These are phyloP conservation scores for Drosophila neoperkinsi DNA, from an alignment of 2,888 invertebrate genomes.

Conservation along the genomic window DNA sequence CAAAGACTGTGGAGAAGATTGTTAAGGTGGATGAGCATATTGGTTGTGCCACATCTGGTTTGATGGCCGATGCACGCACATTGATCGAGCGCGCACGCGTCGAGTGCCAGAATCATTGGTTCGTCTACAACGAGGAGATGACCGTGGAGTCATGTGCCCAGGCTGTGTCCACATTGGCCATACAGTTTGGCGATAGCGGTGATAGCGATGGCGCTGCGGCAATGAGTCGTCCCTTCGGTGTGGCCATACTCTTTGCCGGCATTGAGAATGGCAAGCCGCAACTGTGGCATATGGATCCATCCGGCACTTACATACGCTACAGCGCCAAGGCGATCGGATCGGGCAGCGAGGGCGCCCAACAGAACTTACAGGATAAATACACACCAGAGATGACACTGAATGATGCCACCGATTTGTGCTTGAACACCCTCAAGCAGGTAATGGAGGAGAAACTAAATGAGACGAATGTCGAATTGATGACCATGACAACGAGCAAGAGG, in stretches of 20 bases:
- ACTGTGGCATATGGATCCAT: conserved; percentile 99
- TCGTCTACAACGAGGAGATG: conserved; percentile 98
- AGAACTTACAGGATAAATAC: conserved; percentile 92
- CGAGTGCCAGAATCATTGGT: conserved; percentile 99
- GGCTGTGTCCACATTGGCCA: conserved; percentile 99
- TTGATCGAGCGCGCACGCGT: conserved; percentile 97
- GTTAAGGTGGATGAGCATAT: conserved; percentile 99
- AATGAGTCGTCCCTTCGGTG: conserved; percentile 99
- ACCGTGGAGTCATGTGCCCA: conserved; percentile 98
- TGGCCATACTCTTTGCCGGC: conserved; percentile 98
- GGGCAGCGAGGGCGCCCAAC: conserved; percentile 99
- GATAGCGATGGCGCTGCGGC: conserved; percentile 98
- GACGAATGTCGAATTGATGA: conserved; percentile 98
- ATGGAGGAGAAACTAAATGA: conserved; percentile 99
- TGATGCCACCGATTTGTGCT: conserved; percentile 95
- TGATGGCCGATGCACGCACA: conserved; percentile 99
- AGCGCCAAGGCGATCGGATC: conserved; percentile 99
- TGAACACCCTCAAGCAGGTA: conserved; percentile 96
- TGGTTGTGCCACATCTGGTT: conserved; percentile 98
- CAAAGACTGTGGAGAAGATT: conserved; percentile 99
- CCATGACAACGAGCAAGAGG: conserved; percentile 92
- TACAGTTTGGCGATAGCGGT: conserved; percentile 99
- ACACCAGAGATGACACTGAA: conserved; percentile 95
- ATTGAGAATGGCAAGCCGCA: conserved; percentile 96
- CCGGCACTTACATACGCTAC: conserved; percentile 98